Conservation (phyloP, 64 coral and sea anemone genomes). For the Pocillopora verrucosa region DNA sequence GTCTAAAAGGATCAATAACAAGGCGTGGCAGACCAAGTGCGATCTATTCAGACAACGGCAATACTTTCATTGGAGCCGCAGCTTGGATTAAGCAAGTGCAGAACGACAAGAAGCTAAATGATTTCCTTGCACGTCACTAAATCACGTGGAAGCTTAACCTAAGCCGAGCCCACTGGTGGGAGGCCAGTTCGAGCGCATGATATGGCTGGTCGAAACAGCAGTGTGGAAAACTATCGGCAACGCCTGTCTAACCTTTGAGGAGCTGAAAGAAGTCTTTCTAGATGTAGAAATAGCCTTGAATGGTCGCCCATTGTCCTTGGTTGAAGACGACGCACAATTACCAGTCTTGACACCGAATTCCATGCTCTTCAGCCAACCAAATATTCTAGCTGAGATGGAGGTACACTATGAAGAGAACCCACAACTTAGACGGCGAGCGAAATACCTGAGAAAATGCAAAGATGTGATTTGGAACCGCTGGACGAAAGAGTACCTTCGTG, state of each 20-base stretch:
- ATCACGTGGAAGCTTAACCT: background rate
- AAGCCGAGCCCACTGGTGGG: background rate
- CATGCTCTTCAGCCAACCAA: constrained; percentile 5
- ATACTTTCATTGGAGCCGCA: constrained; percentile 17
- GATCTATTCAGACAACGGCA: constrained; percentile 26
- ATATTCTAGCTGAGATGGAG: constrained; percentile 13
- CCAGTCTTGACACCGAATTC: constrained; percentile 28
- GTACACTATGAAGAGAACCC: background rate
- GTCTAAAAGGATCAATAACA: constrained; percentile 26
- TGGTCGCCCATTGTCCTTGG: constrained; percentile 37
- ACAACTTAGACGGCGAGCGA: background rate
- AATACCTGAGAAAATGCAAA: constrained; percentile 24
- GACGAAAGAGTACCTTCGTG: constrained; percentile 26
- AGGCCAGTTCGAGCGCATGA: constrained; percentile 21
- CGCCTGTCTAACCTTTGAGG: background rate
- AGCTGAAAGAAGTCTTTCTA: constrained; percentile 6
- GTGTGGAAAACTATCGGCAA: background rate
- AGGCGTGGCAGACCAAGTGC: constrained; percentile 21
- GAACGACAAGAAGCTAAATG: constrained; percentile 23
- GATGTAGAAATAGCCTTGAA: constrained; percentile 24
- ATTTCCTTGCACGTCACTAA: background rate
- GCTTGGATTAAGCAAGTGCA: constrained; percentile 4
- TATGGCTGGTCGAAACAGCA: constrained; percentile 17
- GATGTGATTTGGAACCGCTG: constrained; percentile 33
- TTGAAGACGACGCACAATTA: constrained; percentile 15